Percentiles rank a stretch among this genome's conserved stretches.
These are phyloP conservation scores for Drosophila santomea DNA, from an alignment of 1,140 invertebrate genomes.

Conservation along the genomic window DNA sequence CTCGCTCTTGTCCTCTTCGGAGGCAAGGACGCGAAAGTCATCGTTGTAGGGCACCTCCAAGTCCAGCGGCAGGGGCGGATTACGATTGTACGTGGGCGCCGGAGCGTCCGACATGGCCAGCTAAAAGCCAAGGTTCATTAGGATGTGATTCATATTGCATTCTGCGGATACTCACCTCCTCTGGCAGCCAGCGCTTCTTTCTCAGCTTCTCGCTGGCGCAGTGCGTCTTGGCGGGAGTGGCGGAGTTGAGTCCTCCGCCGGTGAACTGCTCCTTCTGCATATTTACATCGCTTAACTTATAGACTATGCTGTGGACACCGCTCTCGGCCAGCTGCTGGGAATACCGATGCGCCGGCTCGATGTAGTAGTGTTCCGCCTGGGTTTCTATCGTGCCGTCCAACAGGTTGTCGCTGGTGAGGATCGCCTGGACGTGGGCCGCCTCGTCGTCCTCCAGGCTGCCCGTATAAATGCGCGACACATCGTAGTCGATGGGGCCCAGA, in stretches of 20 bases:
- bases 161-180: conserved; percentile 69
- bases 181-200: conserved; percentile 85
- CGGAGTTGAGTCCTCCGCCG: conserved; percentile 48
- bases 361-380: conserved; percentile 91
- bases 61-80: conserved; percentile 87
- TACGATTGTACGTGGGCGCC: conserved; percentile 85
- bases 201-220: conserved; percentile 81
- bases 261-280: conserved; percentile 82
- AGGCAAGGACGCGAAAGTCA: conserved; percentile 85
- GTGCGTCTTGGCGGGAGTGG: conserved; percentile 61
- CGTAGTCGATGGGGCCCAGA: conserved; percentile 89
- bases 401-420: conserved; percentile 93
- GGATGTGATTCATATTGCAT: not conserved
- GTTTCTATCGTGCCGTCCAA: conserved; percentile 95
- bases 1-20: conserved; percentile 64
- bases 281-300: conserved; percentile 92
- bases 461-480: conserved; percentile 90
- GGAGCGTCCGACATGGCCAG: conserved; percentile 78
- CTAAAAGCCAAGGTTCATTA: conserved; percentile 9
- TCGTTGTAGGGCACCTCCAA: conserved; percentile 87
- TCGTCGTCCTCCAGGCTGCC: conserved; percentile 94
- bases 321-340: conserved; percentile 85
- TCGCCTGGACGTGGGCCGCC: conserved; percentile 92
- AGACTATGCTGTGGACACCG: conserved; percentile 92
- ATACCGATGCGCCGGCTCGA: conserved; percentile 94